phyloP scores from a whole-genome alignment of 1,140 invertebrate genomes.

The Trichonephila clavipes region DNA sequence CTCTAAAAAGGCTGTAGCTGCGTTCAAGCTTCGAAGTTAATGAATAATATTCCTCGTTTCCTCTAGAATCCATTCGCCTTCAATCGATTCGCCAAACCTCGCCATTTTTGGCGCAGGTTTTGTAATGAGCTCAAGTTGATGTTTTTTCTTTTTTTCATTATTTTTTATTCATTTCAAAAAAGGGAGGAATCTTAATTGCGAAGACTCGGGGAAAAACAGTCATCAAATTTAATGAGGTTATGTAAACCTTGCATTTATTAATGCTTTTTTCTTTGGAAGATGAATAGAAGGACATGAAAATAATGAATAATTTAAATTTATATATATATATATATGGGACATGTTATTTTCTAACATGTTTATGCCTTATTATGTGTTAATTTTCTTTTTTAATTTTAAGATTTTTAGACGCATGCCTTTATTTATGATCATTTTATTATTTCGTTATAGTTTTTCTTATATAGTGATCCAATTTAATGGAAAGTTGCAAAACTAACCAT shows the following conservation, averaged over 20 bases:
- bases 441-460: too few relatives aligned
- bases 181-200: conserved; percentile 30
- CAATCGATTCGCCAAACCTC: conserved; percentile 60
- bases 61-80: too few relatives aligned
- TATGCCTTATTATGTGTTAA: neutral
- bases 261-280: neutral
- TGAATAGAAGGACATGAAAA: neutral
- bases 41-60: conserved; percentile 70
- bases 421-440: too few relatives aligned
- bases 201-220: conserved; percentile 10
- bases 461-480: too few relatives aligned
- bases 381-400: too few relatives aligned
- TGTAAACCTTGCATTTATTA: conserved; percentile 25
- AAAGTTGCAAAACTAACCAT: too few relatives aligned
- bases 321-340: neutral
- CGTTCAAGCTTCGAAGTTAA: conserved; percentile 55
- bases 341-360: neutral
- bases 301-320: neutral
- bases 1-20: conserved; percentile 54
- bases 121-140: conserved; percentile 20
- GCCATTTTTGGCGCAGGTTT: conserved; percentile 57
- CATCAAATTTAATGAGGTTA: conserved; percentile 42
- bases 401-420: too few relatives aligned
- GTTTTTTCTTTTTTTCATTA: neutral
- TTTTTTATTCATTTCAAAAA: neutral